Evolutionary conservation across 2,888 invertebrate genomes (phyloP), one percentile per base, ranked within the genome.

Genomic region (Timema cristinae): DNA sequence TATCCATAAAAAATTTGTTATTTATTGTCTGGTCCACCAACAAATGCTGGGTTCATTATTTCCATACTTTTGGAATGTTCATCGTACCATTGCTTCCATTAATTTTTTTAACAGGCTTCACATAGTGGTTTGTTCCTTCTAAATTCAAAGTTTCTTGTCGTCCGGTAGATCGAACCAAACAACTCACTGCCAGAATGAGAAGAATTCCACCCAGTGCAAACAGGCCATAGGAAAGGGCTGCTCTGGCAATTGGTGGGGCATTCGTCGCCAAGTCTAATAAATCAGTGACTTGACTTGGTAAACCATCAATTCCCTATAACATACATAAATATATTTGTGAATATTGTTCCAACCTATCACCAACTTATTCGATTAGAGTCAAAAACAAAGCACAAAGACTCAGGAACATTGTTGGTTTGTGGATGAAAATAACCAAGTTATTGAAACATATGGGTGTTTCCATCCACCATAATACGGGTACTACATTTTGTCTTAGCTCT

Each of bases 221-320:
- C 9, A 94, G 84, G 0, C 88, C 87, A 79, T 90, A 90, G 74
- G 90, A 89, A 0, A 94, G 84, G 2, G 87, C 87, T 0, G 88
- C 84, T 75, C 90, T 88, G 0, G 92, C 93, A 9, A 94, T 84
- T 16, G 93, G 93, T 0, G 94, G 94, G 72, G 90, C 86, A 7
- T 86, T 86, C 2, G 92, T 90, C 5, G 92, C 95, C 79, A 95
- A 85, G 52, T 89, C 88, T 82, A 95, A 88, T 73, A 94, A 85
- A 6, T 89, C 88, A 10, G 91, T 88, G 78, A 94, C 91, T 77
- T 92, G 89, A n/a, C 86, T 85, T 0, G 94, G 94, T 7, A 95
- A 85, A 75, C 88, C 87, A 78, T 93, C 91, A 78, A 95, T 90
- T 72, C 94, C 94, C 92, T 92, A 82, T 0, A 78, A 77, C 76